Evolutionary conservation across 1,140 invertebrate genomes (phyloP).

Genomic region (Drosophila micromelanica): DNA sequence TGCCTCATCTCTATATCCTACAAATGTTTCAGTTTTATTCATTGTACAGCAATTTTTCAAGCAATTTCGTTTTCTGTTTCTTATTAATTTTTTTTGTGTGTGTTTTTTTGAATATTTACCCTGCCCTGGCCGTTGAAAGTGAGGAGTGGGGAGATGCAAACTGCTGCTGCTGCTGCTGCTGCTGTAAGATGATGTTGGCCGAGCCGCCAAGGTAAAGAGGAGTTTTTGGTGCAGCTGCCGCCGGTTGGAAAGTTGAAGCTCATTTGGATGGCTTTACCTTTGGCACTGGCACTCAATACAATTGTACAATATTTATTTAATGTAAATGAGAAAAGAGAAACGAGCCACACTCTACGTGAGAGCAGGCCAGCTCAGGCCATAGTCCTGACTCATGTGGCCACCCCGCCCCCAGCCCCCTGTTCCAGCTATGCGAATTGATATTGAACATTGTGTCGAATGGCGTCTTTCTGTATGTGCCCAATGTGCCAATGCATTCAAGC

Average conservation of each 20-base stretch:
- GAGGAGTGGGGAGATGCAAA: conserved; percentile 17
- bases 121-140: neutral
- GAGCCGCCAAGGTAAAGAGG: conserved; percentile 40
- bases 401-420: neutral
- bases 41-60: conserved; percentile 53
- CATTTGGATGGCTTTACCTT: conserved; percentile 73
- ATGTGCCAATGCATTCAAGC: conserved; percentile 73
- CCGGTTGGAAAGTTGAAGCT: conserved; percentile 47
- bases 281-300: conserved; percentile 64
- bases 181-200: conserved; percentile 60
- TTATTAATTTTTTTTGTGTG: conserved; percentile 17
- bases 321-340: conserved; percentile 80
- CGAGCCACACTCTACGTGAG: conserved; percentile 52
- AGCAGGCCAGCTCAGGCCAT: neutral
- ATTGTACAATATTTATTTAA: conserved; percentile 84
- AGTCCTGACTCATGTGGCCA: conserved; percentile 15
- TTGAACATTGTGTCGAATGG: conserved; percentile 58
- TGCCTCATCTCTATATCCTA: conserved; percentile 48
- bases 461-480: conserved; percentile 29
- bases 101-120: conserved; percentile 54
- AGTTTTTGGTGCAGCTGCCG: conserved; percentile 41
- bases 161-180: conserved; percentile 36
- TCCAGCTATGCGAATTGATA: conserved; percentile 38
- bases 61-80: conserved; percentile 49
- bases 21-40: conserved; percentile 71